phyloP scores from a whole-genome alignment of 2,888 invertebrate species.

The Oscheius myriophilus region DNA sequence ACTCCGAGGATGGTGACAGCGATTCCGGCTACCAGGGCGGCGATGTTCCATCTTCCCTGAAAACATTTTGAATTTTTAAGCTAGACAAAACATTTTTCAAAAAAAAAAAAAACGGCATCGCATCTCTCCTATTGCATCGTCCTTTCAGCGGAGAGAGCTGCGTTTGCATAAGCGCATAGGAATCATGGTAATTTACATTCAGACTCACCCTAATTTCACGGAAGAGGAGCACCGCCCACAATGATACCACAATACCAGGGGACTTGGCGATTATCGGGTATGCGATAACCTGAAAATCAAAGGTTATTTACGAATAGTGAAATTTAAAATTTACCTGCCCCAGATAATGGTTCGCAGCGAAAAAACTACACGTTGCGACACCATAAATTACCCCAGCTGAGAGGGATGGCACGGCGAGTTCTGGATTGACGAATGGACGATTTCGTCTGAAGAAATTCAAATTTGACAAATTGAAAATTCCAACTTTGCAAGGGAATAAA shows the following conservation, averaged over 20 bases:
- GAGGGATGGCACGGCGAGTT: constrained; percentile 48
- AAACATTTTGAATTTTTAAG: too few relatives aligned
- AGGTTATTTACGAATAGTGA: not conserved
- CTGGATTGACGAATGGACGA: constrained; percentile 50
- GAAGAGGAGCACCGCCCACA: constrained; percentile 55
- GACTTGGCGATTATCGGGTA: constrained; percentile 52
- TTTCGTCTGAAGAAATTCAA: constrained; percentile 36
- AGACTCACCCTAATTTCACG: constrained; percentile 46
- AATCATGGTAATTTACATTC: not conserved
- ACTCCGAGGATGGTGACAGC: constrained; percentile 46
- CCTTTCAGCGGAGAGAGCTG: too few relatives aligned
- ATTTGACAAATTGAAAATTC: not conserved
- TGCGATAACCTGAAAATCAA: constrained; percentile 46
- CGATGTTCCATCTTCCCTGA: constrained; percentile 47
- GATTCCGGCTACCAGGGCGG: constrained; percentile 42
- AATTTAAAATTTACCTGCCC: constrained; percentile 43
- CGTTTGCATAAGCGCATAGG: not conserved
- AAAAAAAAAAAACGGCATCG: not conserved
- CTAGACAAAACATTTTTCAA: constrained; percentile 6
- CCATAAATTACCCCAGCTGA: constrained; percentile 50
- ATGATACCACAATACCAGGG: constrained; percentile 51
- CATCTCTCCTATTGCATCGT: not conserved
- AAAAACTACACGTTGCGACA: constrained; percentile 43
- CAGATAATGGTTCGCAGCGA: constrained; percentile 56
- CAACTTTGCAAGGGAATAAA: constrained; percentile 36